Percentiles rank a stretch among this genome's conserved stretches.
Conservation (phyloP, 2,797 vertebrate genomes). For the Pteronotus mesoamericanus region DNA sequence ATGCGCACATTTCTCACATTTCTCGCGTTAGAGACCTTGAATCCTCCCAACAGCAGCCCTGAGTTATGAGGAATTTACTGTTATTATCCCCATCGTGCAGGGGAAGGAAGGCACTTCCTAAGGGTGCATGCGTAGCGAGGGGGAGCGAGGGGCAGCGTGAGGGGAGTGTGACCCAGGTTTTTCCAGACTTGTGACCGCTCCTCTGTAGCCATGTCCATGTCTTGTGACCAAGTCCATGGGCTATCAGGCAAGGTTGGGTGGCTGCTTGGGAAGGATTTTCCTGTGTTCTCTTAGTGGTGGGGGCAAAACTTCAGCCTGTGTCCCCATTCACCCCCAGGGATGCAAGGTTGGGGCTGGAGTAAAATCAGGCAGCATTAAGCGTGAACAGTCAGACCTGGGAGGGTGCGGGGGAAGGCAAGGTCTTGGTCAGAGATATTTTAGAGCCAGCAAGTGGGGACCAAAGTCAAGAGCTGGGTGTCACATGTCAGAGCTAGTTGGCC, state of each 20-base stretch:
- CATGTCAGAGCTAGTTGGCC: not conserved
- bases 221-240: no score
- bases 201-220: not conserved
- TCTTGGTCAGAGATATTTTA: not conserved
- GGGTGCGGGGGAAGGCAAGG: not conserved
- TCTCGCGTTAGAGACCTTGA: not conserved
- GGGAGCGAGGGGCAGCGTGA: no score
- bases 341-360: not conserved
- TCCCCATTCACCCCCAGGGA: no score
- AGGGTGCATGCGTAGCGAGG: not conserved
- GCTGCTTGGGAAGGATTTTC: not conserved
- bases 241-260: no score
- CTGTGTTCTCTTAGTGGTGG: not conserved
- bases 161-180: not conserved
- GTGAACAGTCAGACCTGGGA: not conserved
- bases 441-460: not conserved
- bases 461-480: not conserved
- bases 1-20: not conserved
- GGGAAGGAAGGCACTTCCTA: not conserved
- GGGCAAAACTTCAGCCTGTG: not conserved
- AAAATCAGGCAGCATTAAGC: not conserved
- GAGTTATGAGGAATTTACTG: rapidly evolving
- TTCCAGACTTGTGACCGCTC: not conserved
- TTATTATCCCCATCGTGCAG: not conserved
- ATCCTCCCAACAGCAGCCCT: not conserved